Evolutionary conservation across 2,113 vertebrate species (phyloP), one percentile per base, ranked within the genome.

Genomic region (Actinemys pallida): DNA sequence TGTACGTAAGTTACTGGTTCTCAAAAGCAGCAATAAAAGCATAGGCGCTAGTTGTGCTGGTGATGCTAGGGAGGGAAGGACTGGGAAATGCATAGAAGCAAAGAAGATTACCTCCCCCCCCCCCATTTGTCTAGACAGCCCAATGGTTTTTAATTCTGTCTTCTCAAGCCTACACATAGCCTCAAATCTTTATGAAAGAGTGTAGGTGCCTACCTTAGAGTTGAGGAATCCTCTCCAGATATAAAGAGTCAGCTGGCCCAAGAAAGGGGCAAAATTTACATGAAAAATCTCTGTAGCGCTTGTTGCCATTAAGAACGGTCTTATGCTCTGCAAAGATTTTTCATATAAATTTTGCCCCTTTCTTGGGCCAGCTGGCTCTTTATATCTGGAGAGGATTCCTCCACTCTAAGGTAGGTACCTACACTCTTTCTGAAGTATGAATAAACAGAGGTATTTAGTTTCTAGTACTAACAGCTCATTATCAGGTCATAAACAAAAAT

Each of bases 401-500:
- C 79, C 16, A 81, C 82, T 90, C 0, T 2, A 53, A 94, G 8
- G 22, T 86, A 65, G 81, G 6, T 0, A 0, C 3, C 78, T 94
- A 19, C 8, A 14, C 53, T 27, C 2, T 83, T 9, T 92, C 25
- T 81, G 78, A 87, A 83, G 88, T 91, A 78, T 52, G 49, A 85
- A 20, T 65, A 81, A 57, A 83, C 4, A 83, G 24, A 53, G 82
- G 22, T 81, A 62, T 24, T 86, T 93, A 29, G 52, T 93, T 81
- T 57, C 39, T 76, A 5, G 4, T 82, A 86, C 35, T 57, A 10
- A 42, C 10, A 53, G 82, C 54, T 94, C 9, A 62, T 76, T 90
- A 25, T 45, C 1, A 0, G 86, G 62, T 65, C 56, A 62, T 0
- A 0, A 83, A 39, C 35, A 84, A n/a, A 84, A 93, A 83, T 56